Base-by-base conservation (phyloP, 2,797 vertebrate species). In the Bovichtus diacanthus region DNA sequence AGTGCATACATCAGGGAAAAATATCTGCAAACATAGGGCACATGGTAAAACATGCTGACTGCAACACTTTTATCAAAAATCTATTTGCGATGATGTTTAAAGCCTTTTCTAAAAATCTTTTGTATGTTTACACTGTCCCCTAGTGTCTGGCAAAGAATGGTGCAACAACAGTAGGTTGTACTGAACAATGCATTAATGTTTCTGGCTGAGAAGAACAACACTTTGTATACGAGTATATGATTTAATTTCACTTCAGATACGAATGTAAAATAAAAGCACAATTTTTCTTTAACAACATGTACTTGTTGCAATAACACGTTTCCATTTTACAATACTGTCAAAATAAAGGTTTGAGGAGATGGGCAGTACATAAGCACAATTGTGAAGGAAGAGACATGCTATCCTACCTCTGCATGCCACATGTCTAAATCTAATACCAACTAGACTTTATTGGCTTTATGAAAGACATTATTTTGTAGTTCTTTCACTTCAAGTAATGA, bases 171-270 rank as follows among this genome's bases (percentile, higher is more conserved):
- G 16, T n/a, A 7, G 3, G 16, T 0, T 2, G 1, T 1, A 10
- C 4, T 13, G 23, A 2, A 38, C 64, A 46, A 38, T 5, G 2
- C 5, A 27, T 8, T 4, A 0, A 51, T 12, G 23, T 49, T 55
- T 60, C 43, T 43, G 36, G 13, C 7, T 11, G 23, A 50, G 16
- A 18, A 79, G 5, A 63, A 41, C 0, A 44, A 38, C 2, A 6
- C 19, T 49, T 64, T 56, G 3, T 13, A n/a, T 16, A 18, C 23
- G 6, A 60, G 51, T 66, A 50, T 44, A 18, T 53, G 50, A 44
- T 87, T 92, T 86, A 70, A 82, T 89, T 84, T 81, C 46, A 76
- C 72, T 79, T 86, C 51, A 86, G 72, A 85, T 80, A 82, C 84
- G 9, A 29, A 75, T 65, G 60, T 11, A 58, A 74, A 82, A 63